Base-by-base conservation (phyloP, 2,113 vertebrate genomes). In the Seriola quinqueradiata region DNA sequence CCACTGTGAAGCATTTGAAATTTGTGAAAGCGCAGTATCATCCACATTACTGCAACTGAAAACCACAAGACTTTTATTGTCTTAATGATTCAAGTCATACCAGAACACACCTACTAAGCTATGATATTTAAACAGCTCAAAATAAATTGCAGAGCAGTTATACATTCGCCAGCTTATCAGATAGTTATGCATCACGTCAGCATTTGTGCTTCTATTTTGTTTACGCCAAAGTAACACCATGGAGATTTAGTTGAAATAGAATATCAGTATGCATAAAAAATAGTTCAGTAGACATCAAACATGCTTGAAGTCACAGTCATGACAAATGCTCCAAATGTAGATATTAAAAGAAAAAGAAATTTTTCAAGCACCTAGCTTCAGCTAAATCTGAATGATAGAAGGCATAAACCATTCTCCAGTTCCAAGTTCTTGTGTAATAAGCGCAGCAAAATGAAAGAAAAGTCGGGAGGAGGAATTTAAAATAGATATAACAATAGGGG, bases 231-330 rank as follows among this genome's bases (percentile, higher is more conserved):
- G 46, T 63, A 76, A 73, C 73, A 34, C 61, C 61, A 17, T 8
- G n/a, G 72, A 86, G 79, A 87, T 80, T 85, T 75, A 46, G 69
- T 78, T 67, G 7, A 79, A 88, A 85, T 65, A 60, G 42, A 84
- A 80, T n/a, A 80, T 77, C 68, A 54, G 59, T 75, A 42, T 79
- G 71, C 57, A 77, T 75, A 55, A 64, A 83, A 79, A 77, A 42
- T 60, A 70, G 60, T 79, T 78, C 34, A 40, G 23, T 21, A 71
- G 61, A 77, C 60, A 81, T 88, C 81, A 85, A 87, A 85, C 63
- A 66, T 55, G 23, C 54, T 86, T 57, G 9, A 54, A 80, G 71
- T 81, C 67, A 70, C 75, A 75, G 64, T 79, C 40, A 3, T 59
- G 79, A 82, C 64, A 87, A 87, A 89, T 67, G 44, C 68, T 71